phyloP scores from a whole-genome alignment of 1,140 invertebrate species.

The Drosophila mayri region DNA sequence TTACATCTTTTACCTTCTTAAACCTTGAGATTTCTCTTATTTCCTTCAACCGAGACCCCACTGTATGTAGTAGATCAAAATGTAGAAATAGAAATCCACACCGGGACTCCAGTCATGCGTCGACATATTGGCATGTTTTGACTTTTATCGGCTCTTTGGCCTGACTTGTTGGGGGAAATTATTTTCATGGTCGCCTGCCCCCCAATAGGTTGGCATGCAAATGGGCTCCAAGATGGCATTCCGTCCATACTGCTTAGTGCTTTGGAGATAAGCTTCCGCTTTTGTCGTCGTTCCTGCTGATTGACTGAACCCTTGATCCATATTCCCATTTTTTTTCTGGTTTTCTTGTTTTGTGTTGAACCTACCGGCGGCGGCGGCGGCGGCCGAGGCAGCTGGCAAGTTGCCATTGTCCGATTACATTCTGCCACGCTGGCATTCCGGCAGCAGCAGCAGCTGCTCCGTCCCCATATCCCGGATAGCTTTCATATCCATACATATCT shows the following conservation, averaged over 20 bases:
- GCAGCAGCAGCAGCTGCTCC: conserved; percentile 28
- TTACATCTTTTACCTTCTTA: no score
- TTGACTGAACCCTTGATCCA: conserved; percentile 64
- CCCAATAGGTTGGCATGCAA: conserved; percentile 64
- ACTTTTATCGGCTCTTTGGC: conserved; percentile 67
- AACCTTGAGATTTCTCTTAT: no score
- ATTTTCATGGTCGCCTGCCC: conserved; percentile 76
- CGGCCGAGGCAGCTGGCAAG: conserved; percentile 39
- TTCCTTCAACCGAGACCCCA: not conserved
- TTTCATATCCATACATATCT: conserved; percentile 22
- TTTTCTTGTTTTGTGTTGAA: conserved; percentile 10
- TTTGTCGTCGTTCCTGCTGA: conserved; percentile 65
- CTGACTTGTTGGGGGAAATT: conserved; percentile 59
- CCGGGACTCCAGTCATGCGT: conserved; percentile 7
- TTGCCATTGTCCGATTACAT: conserved; percentile 64
- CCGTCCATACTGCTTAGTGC: conserved; percentile 9
- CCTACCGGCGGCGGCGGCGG: conserved; percentile 3
- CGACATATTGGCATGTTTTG: conserved; percentile 63
- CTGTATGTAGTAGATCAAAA: conserved; percentile 3
- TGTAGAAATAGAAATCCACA: conserved; percentile 14
- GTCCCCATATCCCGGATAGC: not conserved
- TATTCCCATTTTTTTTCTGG: conserved; percentile 27
- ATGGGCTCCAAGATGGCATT: conserved; percentile 33
- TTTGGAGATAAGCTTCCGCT: conserved; percentile 70
- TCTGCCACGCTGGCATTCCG: conserved; percentile 59